phyloP scores from a whole-genome alignment of 2,113 vertebrate genomes.

The Lonchura striata region DNA sequence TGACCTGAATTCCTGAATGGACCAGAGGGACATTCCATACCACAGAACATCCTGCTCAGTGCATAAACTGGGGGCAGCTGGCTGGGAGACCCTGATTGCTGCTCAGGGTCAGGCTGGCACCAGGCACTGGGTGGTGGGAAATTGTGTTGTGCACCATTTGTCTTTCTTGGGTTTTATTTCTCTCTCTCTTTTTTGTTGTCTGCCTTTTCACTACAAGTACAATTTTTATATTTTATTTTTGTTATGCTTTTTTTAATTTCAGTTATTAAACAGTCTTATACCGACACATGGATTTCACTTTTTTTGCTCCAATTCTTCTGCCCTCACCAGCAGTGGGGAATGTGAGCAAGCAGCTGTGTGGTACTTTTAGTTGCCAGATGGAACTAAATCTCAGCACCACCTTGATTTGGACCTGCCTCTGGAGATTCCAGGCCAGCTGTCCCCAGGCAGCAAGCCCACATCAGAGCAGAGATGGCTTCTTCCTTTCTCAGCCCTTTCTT shows the following conservation, averaged over 20 bases:
- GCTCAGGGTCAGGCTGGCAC: background rate
- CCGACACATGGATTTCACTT: background rate
- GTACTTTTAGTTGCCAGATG: background rate
- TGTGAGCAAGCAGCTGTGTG: background rate
- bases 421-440: background rate
- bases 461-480: background rate
- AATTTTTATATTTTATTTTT: background rate
- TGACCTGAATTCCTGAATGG: background rate
- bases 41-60: background rate
- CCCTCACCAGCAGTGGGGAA: background rate
- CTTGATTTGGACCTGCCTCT: background rate
- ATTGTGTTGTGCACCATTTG: background rate
- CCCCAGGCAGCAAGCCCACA: background rate
- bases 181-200: background rate
- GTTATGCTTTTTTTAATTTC: background rate
- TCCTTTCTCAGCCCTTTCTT: background rate
- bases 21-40: background rate
- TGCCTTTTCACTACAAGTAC: accelerated
- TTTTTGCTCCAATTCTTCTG: background rate
- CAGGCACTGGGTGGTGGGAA: background rate
- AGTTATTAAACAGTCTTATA: background rate
- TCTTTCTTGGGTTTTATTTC: background rate
- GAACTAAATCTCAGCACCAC: background rate
- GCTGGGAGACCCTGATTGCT: background rate
- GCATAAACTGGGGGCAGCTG: background rate